Base-by-base conservation (phyloP, 2,888 invertebrate species). In the Syritta pipiens region DNA sequence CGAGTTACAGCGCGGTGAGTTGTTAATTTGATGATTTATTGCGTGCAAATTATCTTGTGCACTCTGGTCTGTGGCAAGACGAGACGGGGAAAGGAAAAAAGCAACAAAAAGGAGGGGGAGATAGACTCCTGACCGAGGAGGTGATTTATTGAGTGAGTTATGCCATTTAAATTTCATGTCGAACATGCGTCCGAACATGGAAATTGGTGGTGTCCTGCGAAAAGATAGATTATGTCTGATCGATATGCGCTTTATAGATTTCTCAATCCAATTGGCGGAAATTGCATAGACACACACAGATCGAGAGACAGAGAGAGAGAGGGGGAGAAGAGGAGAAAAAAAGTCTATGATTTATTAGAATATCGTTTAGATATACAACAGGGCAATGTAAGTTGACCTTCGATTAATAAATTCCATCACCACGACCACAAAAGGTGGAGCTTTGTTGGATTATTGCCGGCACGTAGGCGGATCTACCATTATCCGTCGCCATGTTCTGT, bases 11-110 rank as follows among this genome's bases (percentile, higher is more conserved):
- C 49, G 74, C 74, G 72, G 72, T 68, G 74, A 74, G 79, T 79
- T 79, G 79, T 74, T 79, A 74, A 74, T 79, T 74, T 67, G 74
- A 79, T 79, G 79, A 79, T 67, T 74, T 81, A 81, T 81, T 81
- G 75, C 81, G 81, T 81, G 81, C 81, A 74, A 81, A 81, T 81
- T 81, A 81, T 75, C 68, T 59, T 63, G 75, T 63, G 55, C 19
- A 59, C 68, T 42, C 19, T 35, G 12, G 32, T 9, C 14, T 63
- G 60, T 49, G 37, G 40, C 20, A 40, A 24, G 68, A n/a, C 10
- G 7, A 30, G 20, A 49, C 35, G 20, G 3, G 32, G 42, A 7
- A 37, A 3, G n/a, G n/a, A n/a, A n/a, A n/a, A n/a, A n/a, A n/a
- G n/a, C n/a, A n/a, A n/a, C n/a, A n/a, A n/a, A n/a, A n/a, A n/a